Evolutionary conservation across 1,140 invertebrate species (phyloP).

Genomic region (Nebria ingens): DNA sequence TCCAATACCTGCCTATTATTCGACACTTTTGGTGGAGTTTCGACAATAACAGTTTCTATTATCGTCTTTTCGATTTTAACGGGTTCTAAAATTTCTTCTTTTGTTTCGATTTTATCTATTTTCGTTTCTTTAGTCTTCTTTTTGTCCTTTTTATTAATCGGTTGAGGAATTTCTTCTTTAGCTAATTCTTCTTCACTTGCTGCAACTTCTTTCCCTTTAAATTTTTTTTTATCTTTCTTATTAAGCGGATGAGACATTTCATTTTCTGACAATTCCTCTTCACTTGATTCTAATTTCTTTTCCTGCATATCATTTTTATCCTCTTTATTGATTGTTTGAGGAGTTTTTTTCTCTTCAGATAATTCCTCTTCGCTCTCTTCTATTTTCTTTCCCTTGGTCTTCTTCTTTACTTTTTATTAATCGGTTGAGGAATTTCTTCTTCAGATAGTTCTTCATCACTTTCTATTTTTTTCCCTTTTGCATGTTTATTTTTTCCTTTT

Average conservation of each 20-base stretch:
- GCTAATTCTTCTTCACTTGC: too few relatives aligned
- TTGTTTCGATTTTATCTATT: background rate
- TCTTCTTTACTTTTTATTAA: slow-evolving; percentile 21
- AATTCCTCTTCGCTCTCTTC: slow-evolving; percentile 19
- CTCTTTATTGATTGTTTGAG: too few relatives aligned
- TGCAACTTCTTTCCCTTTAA: too few relatives aligned
- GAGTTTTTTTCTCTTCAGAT: slow-evolving; percentile 6
- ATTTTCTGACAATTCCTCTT: too few relatives aligned
- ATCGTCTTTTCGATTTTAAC: too few relatives aligned
- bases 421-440: slow-evolving; percentile 21
- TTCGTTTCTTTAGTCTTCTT: background rate
- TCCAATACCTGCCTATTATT: too few relatives aligned
- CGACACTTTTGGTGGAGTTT: too few relatives aligned
- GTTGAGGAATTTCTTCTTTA: too few relatives aligned
- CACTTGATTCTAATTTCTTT: background rate
- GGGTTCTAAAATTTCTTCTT: slow-evolving; percentile 11
- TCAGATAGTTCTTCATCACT: slow-evolving; percentile 19
- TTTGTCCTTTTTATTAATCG: background rate
- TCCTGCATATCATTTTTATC: background rate
- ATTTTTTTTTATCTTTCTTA: too few relatives aligned
- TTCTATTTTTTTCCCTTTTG: slow-evolving; percentile 18
- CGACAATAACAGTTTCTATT: too few relatives aligned
- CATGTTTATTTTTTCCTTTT: slow-evolving; percentile 9
- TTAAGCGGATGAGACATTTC: too few relatives aligned
- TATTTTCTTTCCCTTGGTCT: slow-evolving; percentile 18